Percentiles rank a stretch among this genome's conserved stretches.
These are phyloP conservation scores for Andrena marginata DNA, from an alignment of 2,888 invertebrate genomes.

Conservation along the genomic window DNA sequence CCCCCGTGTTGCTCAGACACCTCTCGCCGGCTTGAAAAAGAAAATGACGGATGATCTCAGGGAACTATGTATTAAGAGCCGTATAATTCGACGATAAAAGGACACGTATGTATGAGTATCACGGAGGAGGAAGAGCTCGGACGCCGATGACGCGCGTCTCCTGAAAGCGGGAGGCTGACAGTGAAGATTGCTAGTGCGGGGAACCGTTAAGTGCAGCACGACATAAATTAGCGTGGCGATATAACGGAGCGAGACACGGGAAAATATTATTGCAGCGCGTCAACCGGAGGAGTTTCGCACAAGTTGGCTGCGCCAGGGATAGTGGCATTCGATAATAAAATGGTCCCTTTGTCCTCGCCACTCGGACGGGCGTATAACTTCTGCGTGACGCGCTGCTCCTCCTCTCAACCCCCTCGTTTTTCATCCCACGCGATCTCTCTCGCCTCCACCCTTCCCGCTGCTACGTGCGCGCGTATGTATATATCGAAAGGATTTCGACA, in stretches of 20 bases:
- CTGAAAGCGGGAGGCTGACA: slow-evolving; percentile 42
- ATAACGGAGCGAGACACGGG: slow-evolving; percentile 57
- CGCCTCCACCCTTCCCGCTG: slow-evolving; percentile 47
- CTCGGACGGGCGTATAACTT: slow-evolving; percentile 62
- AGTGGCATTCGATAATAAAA: slow-evolving; percentile 77
- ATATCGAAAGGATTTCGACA: slow-evolving; percentile 76
- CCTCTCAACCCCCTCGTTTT: slow-evolving; percentile 42
- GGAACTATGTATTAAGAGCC: not conserved
- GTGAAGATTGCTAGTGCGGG: slow-evolving; percentile 34
- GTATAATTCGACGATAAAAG: slow-evolving; percentile 23
- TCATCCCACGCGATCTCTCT: slow-evolving; percentile 45
- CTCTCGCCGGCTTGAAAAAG: no score
- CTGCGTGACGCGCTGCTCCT: slow-evolving; percentile 58
- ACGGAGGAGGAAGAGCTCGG: not conserved
- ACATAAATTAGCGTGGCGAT: slow-evolving; percentile 74
- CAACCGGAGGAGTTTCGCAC: slow-evolving; percentile 49
- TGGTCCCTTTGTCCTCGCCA: slow-evolving; percentile 72
- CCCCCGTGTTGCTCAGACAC: no score
- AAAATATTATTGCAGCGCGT: slow-evolving; percentile 78
- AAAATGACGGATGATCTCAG: not conserved
- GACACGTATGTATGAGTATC: slow-evolving; percentile 4
- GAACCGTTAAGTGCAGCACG: slow-evolving; percentile 63
- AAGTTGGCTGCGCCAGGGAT: slow-evolving; percentile 37
- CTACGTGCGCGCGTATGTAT: slow-evolving; percentile 47
- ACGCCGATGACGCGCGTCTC: slow-evolving; percentile 41